These are phyloP conservation scores for Callinectes sapidus DNA, from an alignment of 2,888 invertebrate species.

Conservation along the genomic window DNA sequence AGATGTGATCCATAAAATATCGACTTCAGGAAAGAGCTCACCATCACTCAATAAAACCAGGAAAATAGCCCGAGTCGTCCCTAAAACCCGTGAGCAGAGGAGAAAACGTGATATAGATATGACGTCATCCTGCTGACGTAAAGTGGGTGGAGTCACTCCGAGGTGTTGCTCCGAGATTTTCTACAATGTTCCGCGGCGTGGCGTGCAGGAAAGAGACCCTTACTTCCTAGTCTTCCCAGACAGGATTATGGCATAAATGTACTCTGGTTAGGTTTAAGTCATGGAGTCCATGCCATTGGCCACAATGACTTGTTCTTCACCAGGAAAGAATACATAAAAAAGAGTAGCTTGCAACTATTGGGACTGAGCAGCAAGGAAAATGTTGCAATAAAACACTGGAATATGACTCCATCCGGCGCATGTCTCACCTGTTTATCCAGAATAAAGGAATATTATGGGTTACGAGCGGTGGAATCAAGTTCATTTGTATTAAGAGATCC, in stretches of 20 bases:
- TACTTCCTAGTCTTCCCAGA: not conserved
- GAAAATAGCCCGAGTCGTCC: slow-evolving; percentile 9
- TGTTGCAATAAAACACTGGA: slow-evolving; percentile 50
- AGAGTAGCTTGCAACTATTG: slow-evolving; percentile 32
- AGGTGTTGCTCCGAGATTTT: slow-evolving; percentile 31
- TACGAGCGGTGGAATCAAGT: not conserved
- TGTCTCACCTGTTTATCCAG: slow-evolving; percentile 18
- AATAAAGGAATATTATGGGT: not conserved
- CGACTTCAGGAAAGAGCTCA: not conserved
- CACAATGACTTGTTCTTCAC: not conserved
- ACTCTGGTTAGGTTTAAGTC: slow-evolving; percentile 42
- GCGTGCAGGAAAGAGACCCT: not conserved
- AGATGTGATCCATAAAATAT: not conserved
- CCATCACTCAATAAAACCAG: not conserved
- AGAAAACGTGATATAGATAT: slow-evolving; percentile 11
- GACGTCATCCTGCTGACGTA: slow-evolving; percentile 1
- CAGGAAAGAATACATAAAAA: not conserved
- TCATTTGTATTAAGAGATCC: not conserved
- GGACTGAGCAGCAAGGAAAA: slow-evolving; percentile 28
- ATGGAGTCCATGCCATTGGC: not conserved
- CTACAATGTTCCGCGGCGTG: slow-evolving; percentile 12
- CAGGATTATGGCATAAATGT: slow-evolving; percentile 1
- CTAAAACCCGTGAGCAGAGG: not conserved
- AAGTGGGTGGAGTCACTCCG: slow-evolving; percentile 2
- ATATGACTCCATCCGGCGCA: slow-evolving; percentile 48